phyloP scores from a whole-genome alignment of 1,140 invertebrate species.

The Artemia franciscana region DNA sequence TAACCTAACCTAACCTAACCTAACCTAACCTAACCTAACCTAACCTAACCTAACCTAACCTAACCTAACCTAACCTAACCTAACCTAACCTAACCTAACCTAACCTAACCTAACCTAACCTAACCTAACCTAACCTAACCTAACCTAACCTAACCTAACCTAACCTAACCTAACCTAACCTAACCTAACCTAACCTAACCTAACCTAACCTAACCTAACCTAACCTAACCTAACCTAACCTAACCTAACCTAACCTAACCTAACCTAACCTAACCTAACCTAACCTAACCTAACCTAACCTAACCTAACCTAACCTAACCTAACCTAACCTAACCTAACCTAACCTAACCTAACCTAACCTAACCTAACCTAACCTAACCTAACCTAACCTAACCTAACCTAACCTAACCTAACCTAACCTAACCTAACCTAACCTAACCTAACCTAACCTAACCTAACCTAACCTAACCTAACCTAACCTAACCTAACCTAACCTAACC shows the following conservation, averaged over 20 bases:
- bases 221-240: slow-evolving; percentile 17
- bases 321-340: slow-evolving; percentile 18
- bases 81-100: no score
- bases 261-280: no score
- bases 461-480: slow-evolving; percentile 11
- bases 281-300: no score
- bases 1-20: no score
- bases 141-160: background rate
- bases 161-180: slow-evolving; percentile 2
- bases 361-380: slow-evolving; percentile 17
- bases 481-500: slow-evolving; percentile 12
- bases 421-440: slow-evolving; percentile 12
- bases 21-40: no score
- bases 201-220: slow-evolving; percentile 2
- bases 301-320: no score
- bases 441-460: slow-evolving; percentile 11
- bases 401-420: slow-evolving; percentile 14
- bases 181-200: slow-evolving; percentile 1
- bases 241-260: slow-evolving; percentile 18
- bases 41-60: no score
- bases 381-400: slow-evolving; percentile 16
- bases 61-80: no score
- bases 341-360: slow-evolving; percentile 16
- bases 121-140: background rate
- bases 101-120: background rate